Evolutionary conservation across 2,888 invertebrate genomes (phyloP).

Genomic region (Laothoe populi): DNA sequence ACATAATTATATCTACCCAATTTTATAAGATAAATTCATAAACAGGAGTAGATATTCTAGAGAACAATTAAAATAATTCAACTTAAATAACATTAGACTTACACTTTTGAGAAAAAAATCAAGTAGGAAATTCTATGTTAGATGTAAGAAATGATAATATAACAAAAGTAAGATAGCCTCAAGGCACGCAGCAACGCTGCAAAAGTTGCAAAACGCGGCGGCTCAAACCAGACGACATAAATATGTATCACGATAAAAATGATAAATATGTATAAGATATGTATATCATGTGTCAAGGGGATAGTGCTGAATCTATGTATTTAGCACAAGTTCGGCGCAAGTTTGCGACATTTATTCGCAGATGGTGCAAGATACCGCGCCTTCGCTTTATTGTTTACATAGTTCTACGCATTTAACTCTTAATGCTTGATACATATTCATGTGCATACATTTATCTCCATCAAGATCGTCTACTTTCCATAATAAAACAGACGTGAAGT

Average conservation of each 20-base stretch:
- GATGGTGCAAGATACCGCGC: background rate
- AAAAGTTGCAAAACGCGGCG: background rate
- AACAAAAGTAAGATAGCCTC: background rate
- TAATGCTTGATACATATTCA: background rate
- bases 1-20: no score
- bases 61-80: no score
- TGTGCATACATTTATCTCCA: background rate
- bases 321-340: constrained; percentile 31
- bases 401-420: no score
- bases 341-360: constrained; percentile 5
- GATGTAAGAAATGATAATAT: background rate
- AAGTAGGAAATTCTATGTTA: background rate
- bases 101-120: background rate
- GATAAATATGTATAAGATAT: background rate
- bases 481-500: background rate
- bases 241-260: background rate
- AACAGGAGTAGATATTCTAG: no score
- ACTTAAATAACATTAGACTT: no score
- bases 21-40: no score
- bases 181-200: background rate
- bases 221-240: background rate
- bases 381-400: background rate
- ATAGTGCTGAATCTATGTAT: constrained; percentile 31
- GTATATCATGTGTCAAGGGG: background rate
- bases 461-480: constrained; percentile 9